phyloP scores from a whole-genome alignment of 2,888 invertebrate species.

The Hydropsyche betteni region DNA sequence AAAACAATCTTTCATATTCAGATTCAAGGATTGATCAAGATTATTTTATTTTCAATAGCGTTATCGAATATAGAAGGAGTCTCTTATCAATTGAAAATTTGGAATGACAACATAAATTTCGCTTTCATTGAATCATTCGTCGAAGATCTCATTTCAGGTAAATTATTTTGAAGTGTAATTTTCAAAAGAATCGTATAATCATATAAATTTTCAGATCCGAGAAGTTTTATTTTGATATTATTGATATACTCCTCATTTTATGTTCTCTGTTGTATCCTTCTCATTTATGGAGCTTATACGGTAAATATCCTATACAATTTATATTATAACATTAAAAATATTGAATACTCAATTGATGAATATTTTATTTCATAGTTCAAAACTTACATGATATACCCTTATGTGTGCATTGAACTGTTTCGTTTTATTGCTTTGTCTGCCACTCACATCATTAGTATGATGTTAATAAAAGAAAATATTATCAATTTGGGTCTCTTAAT shows the following conservation, averaged over 20 bases:
- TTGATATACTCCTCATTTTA: conserved; percentile 39
- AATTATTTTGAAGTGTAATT: neutral
- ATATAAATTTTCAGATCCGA: conserved; percentile 46
- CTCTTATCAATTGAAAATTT: conserved; percentile 39
- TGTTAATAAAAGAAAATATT: conserved; percentile 49
- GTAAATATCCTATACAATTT: conserved; percentile 35
- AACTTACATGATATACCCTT: conserved; percentile 44
- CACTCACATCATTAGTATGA: conserved; percentile 46
- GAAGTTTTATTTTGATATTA: conserved; percentile 38
- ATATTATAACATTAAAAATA: neutral
- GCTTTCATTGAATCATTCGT: conserved; percentile 35
- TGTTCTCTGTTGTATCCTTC: conserved; percentile 41
- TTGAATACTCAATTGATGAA: neutral
- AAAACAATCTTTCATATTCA: too few species aligned
- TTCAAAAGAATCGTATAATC: neutral
- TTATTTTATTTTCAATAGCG: conserved; percentile 38
- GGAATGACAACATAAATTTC: conserved; percentile 41
- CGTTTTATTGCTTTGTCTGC: conserved; percentile 36
- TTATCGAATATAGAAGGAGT: conserved; percentile 29
- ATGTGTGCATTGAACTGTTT: conserved; percentile 38
- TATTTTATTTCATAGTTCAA: conserved; percentile 43
- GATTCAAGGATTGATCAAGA: conserved; percentile 41
- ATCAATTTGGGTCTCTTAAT: conserved; percentile 49
- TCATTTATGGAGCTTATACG: conserved; percentile 47
- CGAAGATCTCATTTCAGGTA: conserved; percentile 38